Percentiles rank a stretch among this genome's conserved stretches.
Conservation (phyloP, 2,113 vertebrate species). For the Myotis brandtii region DNA sequence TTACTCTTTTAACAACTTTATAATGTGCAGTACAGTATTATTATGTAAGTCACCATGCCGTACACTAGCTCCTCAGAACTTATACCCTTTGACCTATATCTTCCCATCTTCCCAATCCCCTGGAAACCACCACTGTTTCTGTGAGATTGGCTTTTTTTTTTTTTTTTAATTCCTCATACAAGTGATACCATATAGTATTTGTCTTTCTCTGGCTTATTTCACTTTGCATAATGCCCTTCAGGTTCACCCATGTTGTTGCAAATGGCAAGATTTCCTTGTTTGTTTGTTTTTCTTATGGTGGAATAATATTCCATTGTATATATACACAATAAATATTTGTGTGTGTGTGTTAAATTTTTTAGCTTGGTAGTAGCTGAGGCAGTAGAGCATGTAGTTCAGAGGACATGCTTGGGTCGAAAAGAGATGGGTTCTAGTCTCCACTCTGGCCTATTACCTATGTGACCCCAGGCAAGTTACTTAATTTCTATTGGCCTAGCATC, state of each 20-base stretch:
- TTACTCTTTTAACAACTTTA: neutral
- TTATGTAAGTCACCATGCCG: neutral
- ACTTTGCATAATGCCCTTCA: neutral
- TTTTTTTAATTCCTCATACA: neutral
- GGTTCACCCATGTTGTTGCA: neutral
- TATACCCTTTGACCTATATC: neutral
- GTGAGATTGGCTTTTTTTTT: neutral
- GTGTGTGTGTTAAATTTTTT: neutral
- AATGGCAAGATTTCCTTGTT: neutral
- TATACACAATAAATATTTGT: neutral
- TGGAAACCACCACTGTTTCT: neutral
- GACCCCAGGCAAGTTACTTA: slow-evolving; percentile 73
- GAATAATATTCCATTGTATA: neutral
- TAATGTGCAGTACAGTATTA: neutral
- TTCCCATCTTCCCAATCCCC: neutral
- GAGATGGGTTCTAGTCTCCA: slow-evolving; percentile 73
- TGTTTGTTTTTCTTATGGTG: neutral
- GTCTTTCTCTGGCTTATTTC: neutral
- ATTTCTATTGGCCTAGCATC: slow-evolving; percentile 64
- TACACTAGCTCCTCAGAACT: neutral
- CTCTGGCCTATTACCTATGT: slow-evolving; percentile 41
- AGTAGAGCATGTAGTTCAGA: neutral
- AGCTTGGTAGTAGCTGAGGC: neutral
- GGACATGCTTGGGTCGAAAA: neutral
- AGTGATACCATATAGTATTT: neutral